Conservation (phyloP, 2,888 invertebrate genomes). For the Mythimna albipuncta region DNA sequence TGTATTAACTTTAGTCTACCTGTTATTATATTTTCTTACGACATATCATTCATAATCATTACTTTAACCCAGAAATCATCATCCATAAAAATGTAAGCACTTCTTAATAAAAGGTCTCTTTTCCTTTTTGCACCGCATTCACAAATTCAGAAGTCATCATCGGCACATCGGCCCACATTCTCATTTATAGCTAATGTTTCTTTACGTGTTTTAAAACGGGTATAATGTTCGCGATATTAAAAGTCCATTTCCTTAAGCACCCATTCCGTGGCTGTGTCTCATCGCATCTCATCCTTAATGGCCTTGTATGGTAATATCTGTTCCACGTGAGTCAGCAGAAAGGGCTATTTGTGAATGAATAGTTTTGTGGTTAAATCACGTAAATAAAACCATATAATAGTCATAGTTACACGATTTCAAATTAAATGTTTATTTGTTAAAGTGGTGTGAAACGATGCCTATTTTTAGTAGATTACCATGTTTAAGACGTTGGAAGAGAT, state of each 20-base stretch:
- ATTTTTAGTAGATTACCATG: constrained; percentile 46
- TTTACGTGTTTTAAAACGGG: constrained; percentile 56
- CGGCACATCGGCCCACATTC: constrained; percentile 43
- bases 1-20: not conserved
- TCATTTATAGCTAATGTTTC: constrained; percentile 58
- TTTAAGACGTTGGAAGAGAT: constrained; percentile 20
- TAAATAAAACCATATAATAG: constrained; percentile 26
- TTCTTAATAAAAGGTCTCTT: constrained; percentile 39
- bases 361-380: constrained; percentile 53
- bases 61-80: constrained; percentile 27
- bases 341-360: constrained; percentile 54
- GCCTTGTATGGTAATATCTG: constrained; percentile 69
- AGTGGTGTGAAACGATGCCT: constrained; percentile 20
- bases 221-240: constrained; percentile 67
- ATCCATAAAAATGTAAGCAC: constrained; percentile 35
- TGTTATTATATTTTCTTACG: constrained; percentile 8
- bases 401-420: constrained; percentile 38
- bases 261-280: constrained; percentile 67
- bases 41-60: constrained; percentile 21
- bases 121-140: constrained; percentile 29
- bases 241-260: constrained; percentile 71
- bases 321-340: constrained; percentile 55
- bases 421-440: constrained; percentile 30
- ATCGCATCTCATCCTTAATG: constrained; percentile 63
- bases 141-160: constrained; percentile 56